Conservation (phyloP, 2,888 invertebrate genomes). For the Taenaris catops region DNA sequence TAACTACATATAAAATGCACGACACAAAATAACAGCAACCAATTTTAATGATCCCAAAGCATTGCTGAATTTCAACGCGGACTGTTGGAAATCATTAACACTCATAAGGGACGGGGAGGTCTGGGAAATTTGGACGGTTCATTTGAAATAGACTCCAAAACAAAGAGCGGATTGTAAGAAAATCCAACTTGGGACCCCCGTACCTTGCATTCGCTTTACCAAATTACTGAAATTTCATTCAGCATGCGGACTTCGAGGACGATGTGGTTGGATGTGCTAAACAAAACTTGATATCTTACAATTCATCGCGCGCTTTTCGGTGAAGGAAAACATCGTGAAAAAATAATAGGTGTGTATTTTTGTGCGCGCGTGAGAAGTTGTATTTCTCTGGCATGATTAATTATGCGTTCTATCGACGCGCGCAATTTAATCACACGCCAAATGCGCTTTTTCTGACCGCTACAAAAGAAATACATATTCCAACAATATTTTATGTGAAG, state of each 20-base stretch:
- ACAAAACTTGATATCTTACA: too few species aligned
- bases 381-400: too few species aligned
- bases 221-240: slow-evolving; percentile 78
- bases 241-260: slow-evolving; percentile 60
- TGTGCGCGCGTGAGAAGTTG: too few species aligned
- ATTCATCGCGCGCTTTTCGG: too few species aligned
- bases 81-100: slow-evolving; percentile 14
- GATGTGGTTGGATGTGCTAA: slow-evolving; percentile 28
- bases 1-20: slow-evolving; percentile 37
- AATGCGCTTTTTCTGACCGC: too few species aligned
- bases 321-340: too few species aligned
- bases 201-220: slow-evolving; percentile 76
- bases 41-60: slow-evolving; percentile 38
- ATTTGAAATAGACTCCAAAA: slow-evolving; percentile 59
- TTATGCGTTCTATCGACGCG: too few species aligned
- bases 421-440: too few species aligned
- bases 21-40: slow-evolving; percentile 38
- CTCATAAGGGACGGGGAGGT: slow-evolving; percentile 14
- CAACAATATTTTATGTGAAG: too few species aligned
- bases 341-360: slow-evolving; percentile 2
- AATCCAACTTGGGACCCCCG: slow-evolving; percentile 63
- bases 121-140: slow-evolving; percentile 28
- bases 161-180: slow-evolving; percentile 73
- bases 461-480: too few species aligned
- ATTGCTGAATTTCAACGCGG: slow-evolving; percentile 11